Base-by-base conservation (phyloP, 2,797 vertebrate genomes). In the Threskiornis aethiopicus region DNA sequence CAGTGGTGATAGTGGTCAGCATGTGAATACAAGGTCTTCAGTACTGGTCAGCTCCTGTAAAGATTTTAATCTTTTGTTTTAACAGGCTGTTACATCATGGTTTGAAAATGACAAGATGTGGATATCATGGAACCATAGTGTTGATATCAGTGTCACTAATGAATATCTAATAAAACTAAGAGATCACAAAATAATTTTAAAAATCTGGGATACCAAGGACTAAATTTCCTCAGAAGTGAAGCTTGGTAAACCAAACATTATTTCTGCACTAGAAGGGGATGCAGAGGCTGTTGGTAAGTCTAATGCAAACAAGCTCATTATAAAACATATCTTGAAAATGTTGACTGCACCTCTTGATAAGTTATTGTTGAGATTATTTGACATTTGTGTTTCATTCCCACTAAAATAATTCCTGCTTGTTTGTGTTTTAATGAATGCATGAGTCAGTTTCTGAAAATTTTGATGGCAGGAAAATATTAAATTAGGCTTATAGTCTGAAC, bases 91-190 rank as follows among this genome's bases (percentile, higher is more conserved):
- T 77, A 98, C 83, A 75, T 98, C 98, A 0, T 99, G 98, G 99
- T 62, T 90, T 24, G 99, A 99, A 80, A 97, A 97, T 46, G 97
- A 98, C 69, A 97, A 96, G 94, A 90, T 97, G 16, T 99, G 99
- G 99, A 72, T 99, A 29, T 97, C 98, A 3, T 99, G 99, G 99
- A 97, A 78, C 66, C 98, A 99, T 33, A 95, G 79, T 26, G 95
- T 98, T 58, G 96, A 96, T 29, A 58, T 99, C 24, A 70, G 42
- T 6, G 91, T 99, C 92, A 98, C 97, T 52, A 99, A 95, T 49
- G 97, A 98, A 33, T 86, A 98, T 65, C 70, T 99, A 75, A 95
- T 98, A 92, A 98, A 98, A 97, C 93, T 99, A 11, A 97, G 95
- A 41, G 96, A 97, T 78, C 98, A 99, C 91, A 98, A 98, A 95